Base-by-base conservation (phyloP, 92 coral and sea anemone genomes). In the Parazoanthus swiftii region DNA sequence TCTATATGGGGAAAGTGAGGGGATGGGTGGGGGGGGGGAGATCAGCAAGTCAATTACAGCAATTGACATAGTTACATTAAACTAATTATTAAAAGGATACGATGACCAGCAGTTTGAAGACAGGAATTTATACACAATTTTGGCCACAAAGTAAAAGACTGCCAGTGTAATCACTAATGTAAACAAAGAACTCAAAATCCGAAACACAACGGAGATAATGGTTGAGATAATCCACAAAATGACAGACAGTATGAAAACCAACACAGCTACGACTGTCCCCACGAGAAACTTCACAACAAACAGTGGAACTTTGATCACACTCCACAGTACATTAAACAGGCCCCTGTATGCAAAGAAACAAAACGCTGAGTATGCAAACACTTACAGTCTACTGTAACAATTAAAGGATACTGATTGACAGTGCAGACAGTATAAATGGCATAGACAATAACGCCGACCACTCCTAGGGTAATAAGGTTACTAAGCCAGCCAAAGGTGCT, bases 381-480 rank as follows among this genome's bases (percentile, higher is more conserved):
- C 15, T 11, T 29, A 3, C 23, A 79, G 39, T 36, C 3, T 77
- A 36, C 59, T 37, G 5, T 77, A 35, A 25, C 63, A 88, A 29
- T 29, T 29, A 29, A 89, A 96, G 99, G 99, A 96, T 96, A 96
- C 94, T 74, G 86, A 89, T 91, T 86, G 18, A 91, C 67, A 13
- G 92, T 82, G 81, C 91, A 93, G 35, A 91, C 88, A 21, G 93
- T 90, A 67, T 91, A 97, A 74, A 97, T 85, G 92, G 94, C 94
- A 89, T 97, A 97, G 71, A 79, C 94, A 90, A 97, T 91, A 54
- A 51, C 91, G 4, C 93, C 99, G 78, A 97, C 90, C 77, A 95
- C 82, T 25, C 94, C 94, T 89, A 95, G 86, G 95, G 91, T 95
- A 11, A 97, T 88, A 9, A 97, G 79, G 26, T 95, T 82, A 88